Percentiles rank a stretch among this genome's conserved stretches.
These are phyloP conservation scores for Rhyacophila evoluta DNA, from an alignment of 2,888 invertebrate species.

Conservation along the genomic window DNA sequence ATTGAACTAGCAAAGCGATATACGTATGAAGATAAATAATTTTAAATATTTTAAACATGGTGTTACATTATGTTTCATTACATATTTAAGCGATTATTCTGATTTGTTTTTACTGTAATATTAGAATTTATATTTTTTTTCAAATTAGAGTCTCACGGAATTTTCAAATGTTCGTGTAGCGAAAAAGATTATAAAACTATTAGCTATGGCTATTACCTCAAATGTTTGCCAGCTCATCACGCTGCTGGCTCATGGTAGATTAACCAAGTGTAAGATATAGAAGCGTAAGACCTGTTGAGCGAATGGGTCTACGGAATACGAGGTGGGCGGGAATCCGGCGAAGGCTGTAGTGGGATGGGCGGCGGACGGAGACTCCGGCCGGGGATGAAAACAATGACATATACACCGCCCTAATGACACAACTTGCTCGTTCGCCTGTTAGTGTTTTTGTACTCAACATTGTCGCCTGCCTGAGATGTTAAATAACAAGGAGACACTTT, in stretches of 20 bases:
- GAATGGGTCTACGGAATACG: background rate
- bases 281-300: slow-evolving; percentile 50
- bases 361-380: slow-evolving; percentile 20
- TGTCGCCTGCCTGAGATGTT: slow-evolving; percentile 21
- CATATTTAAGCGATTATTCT: too few species aligned
- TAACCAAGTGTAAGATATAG: slow-evolving; percentile 39
- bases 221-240: slow-evolving; percentile 32
- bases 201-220: background rate
- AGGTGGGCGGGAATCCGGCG: slow-evolving; percentile 2
- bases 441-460: slow-evolving; percentile 31
- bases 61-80: too few species aligned
- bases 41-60: too few species aligned
- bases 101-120: too few species aligned
- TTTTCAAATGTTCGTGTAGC: too few species aligned
- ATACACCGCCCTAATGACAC: slow-evolving; percentile 52
- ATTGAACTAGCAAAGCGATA: too few species aligned
- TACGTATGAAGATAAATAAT: too few species aligned
- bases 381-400: slow-evolving; percentile 51
- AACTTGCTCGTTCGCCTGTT: slow-evolving; percentile 46
- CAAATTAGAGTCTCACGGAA: too few species aligned
- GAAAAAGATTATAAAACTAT: background rate
- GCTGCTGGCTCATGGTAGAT: slow-evolving; percentile 38
- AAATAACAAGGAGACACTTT: slow-evolving; percentile 14
- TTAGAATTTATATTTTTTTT: too few species aligned
- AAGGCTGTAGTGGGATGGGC: background rate